A percentile compares a stretch with the other conserved stretches of the same genome.
Evolutionary conservation across 2,797 vertebrate species (phyloP).

Genomic region (Eremophila alpestris): DNA sequence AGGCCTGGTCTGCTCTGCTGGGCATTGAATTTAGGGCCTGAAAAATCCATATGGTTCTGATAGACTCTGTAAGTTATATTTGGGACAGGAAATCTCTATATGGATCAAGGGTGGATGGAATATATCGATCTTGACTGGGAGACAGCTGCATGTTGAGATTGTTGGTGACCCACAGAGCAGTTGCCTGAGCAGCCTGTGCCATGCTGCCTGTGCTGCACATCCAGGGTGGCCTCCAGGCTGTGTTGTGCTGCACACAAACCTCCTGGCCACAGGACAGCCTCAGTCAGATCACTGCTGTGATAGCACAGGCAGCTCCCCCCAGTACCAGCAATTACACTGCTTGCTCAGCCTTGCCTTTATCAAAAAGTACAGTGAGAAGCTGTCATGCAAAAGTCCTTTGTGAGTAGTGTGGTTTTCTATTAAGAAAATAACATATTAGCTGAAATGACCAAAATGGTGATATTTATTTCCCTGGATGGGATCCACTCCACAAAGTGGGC

Average conservation of each 20-base stretch:
- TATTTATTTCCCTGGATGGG: neutral
- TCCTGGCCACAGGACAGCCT: neutral
- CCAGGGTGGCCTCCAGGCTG: neutral
- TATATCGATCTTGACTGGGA: neutral
- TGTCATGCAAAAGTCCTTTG: neutral
- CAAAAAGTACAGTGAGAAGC: neutral
- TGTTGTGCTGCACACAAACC: neutral
- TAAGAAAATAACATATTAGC: neutral
- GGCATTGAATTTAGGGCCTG: neutral
- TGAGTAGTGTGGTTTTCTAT: neutral
- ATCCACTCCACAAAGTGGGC: neutral
- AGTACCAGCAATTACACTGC: neutral
- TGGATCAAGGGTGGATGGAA: neutral
- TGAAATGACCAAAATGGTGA: neutral
- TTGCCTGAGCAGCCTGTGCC: neutral
- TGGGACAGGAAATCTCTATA: neutral
- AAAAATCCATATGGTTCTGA: rapidly evolving
- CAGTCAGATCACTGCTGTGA: neutral
- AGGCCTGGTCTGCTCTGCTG: neutral
- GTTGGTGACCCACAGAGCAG: neutral
- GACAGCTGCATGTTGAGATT: neutral
- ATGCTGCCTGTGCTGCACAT: neutral
- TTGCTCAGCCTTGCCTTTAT: neutral
- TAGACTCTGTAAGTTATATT: neutral
- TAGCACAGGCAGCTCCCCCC: neutral